Evolutionary conservation across 1,140 invertebrate genomes (phyloP).

Genomic region (Bombus difficillimus): DNA sequence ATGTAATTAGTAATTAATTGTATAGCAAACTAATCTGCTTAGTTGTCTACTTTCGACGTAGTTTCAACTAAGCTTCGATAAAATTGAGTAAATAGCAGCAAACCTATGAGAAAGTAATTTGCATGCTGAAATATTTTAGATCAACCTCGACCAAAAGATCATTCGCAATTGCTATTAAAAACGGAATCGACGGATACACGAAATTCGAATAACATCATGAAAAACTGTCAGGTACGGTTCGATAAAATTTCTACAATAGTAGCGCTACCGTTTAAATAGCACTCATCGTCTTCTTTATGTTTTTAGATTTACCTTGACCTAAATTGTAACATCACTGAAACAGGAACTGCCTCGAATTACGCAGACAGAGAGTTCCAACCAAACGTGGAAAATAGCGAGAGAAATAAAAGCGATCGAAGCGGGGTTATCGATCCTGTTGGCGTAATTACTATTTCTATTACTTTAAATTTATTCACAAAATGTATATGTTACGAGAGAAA

Average conservation of each 20-base stretch:
- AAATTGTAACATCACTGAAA: conserved; percentile 56
- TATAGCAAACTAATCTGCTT: no score
- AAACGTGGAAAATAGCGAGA: not conserved
- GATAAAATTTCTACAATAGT: not conserved
- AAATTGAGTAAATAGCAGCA: not conserved
- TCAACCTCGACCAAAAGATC: not conserved
- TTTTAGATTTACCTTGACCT: conserved; percentile 70
- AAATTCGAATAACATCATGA: not conserved
- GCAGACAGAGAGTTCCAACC: not conserved
- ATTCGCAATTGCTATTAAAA: not conserved
- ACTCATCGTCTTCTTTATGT: not conserved
- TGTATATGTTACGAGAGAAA: no score
- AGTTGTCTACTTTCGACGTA: no score
- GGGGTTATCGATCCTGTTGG: not conserved
- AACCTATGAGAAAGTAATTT: not conserved
- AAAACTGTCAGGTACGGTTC: conserved; percentile 42
- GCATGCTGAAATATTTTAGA: conserved; percentile 24
- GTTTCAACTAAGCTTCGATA: no score
- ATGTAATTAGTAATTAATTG: no score
- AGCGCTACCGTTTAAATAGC: not conserved
- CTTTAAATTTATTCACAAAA: not conserved
- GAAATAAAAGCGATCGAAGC: not conserved
- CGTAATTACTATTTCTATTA: not conserved
- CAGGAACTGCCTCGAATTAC: not conserved
- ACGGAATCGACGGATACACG: not conserved